Evolutionary conservation across 2,113 vertebrate species (phyloP).

Genomic region (Excalfactoria chinensis): DNA sequence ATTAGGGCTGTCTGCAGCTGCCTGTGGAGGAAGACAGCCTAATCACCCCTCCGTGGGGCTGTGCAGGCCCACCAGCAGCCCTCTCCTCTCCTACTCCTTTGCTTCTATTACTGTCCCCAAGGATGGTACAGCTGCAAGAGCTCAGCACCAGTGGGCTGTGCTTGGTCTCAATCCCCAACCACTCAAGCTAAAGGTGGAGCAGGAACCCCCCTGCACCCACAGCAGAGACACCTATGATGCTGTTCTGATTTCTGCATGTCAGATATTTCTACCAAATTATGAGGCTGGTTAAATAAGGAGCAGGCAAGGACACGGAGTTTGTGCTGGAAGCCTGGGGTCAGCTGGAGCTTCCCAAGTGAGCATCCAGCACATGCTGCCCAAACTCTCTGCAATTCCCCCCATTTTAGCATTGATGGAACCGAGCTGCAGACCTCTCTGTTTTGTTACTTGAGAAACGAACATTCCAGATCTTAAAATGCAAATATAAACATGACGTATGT

Average conservation of each 20-base stretch:
- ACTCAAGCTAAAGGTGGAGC: background rate
- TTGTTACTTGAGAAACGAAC: background rate
- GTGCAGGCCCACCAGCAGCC: fast-evolving
- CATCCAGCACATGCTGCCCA: background rate
- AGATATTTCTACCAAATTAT: background rate
- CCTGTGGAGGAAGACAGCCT: background rate
- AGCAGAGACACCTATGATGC: background rate
- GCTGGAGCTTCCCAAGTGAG: background rate
- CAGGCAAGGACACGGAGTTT: background rate
- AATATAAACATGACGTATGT: background rate
- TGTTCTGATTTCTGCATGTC: fast-evolving
- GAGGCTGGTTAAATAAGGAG: background rate
- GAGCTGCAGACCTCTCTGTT: background rate
- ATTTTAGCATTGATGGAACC: background rate
- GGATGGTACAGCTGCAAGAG: background rate
- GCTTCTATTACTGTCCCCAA: background rate
- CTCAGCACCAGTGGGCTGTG: background rate
- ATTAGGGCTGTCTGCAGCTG: background rate
- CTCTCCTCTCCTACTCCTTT: background rate
- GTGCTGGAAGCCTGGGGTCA: fast-evolving
- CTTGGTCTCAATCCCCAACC: background rate
- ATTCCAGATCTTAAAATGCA: background rate
- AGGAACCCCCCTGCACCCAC: background rate
- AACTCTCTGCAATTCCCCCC: background rate
- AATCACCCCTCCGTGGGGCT: background rate